These are phyloP conservation scores for Artibeus lituratus DNA, from an alignment of 2,797 vertebrate species.

Conservation along the genomic window DNA sequence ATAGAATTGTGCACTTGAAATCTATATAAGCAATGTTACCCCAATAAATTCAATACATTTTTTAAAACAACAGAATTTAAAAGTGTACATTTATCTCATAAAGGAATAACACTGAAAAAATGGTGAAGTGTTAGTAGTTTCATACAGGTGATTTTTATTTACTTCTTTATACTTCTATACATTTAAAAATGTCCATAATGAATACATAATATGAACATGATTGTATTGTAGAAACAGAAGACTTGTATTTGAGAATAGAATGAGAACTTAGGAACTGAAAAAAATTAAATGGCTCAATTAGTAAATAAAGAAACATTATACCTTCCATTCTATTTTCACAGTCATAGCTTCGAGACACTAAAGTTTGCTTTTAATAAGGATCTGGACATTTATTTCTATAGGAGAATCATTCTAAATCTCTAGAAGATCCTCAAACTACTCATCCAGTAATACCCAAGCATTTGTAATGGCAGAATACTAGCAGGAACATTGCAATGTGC, in stretches of 20 bases:
- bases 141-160: not conserved
- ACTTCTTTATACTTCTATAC: not conserved
- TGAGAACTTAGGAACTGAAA: not conserved
- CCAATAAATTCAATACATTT: not conserved
- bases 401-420: slow-evolving; percentile 3
- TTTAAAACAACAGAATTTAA: not conserved
- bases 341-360: slow-evolving; percentile 49
- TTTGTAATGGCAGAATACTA: slow-evolving; percentile 12
- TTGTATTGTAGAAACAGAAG: not conserved
- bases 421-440: slow-evolving; percentile 32
- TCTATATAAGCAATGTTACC: not conserved
- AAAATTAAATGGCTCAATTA: slow-evolving; percentile 52
- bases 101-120: not conserved
- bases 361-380: slow-evolving; percentile 2
- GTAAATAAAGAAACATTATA: slow-evolving; percentile 17
- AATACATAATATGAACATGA: not conserved
- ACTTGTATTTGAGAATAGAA: not conserved
- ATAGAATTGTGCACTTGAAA: not conserved
- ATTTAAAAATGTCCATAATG: not conserved
- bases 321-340: slow-evolving; percentile 62
- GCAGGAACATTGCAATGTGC: not conserved
- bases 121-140: not conserved
- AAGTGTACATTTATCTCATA: not conserved
- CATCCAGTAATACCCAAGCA: slow-evolving; percentile 35
- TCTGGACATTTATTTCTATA: slow-evolving; percentile 22